Percentiles rank a stretch among this genome's conserved stretches.
Conservation (phyloP, 2,113 vertebrate genomes). For the Rhinoderma darwinii region DNA sequence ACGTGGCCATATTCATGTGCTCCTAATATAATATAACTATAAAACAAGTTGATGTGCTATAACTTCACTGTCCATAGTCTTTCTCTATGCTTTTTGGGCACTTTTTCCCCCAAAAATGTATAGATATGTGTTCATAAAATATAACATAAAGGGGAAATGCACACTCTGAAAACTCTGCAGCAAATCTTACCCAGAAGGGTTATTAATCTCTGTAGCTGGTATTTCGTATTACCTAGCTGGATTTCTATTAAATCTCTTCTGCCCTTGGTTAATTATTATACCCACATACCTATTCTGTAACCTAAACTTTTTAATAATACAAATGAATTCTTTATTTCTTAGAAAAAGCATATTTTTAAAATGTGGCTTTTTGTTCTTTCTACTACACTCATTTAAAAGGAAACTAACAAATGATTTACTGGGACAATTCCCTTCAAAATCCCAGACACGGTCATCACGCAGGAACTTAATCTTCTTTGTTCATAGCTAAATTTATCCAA, state of each 20-base stretch:
- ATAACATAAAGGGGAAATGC: too few relatives aligned
- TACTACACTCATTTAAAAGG: background rate
- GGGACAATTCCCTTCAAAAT: conserved; percentile 32
- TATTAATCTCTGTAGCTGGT: background rate
- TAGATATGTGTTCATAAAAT: too few relatives aligned
- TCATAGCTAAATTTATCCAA: conserved; percentile 53
- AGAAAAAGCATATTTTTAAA: background rate
- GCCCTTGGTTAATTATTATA: background rate
- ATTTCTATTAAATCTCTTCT: background rate
- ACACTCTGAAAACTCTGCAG: too few relatives aligned
- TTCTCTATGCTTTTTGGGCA: too few relatives aligned
- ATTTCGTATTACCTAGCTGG: background rate
- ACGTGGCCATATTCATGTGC: too few relatives aligned
- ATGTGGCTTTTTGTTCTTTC: background rate
- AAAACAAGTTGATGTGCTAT: too few relatives aligned
- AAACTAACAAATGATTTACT: conserved; percentile 6
- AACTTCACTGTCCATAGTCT: too few relatives aligned
- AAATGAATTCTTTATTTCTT: background rate
- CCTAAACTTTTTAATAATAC: background rate
- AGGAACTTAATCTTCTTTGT: conserved; percentile 57
- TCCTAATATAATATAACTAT: too few relatives aligned
- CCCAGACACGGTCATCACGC: background rate
- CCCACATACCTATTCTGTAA: background rate
- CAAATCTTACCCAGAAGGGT: too few relatives aligned
- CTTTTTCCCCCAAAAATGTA: too few relatives aligned